Base-by-base conservation (phyloP, 2,888 invertebrate species). In the Sthenelais limicola region DNA sequence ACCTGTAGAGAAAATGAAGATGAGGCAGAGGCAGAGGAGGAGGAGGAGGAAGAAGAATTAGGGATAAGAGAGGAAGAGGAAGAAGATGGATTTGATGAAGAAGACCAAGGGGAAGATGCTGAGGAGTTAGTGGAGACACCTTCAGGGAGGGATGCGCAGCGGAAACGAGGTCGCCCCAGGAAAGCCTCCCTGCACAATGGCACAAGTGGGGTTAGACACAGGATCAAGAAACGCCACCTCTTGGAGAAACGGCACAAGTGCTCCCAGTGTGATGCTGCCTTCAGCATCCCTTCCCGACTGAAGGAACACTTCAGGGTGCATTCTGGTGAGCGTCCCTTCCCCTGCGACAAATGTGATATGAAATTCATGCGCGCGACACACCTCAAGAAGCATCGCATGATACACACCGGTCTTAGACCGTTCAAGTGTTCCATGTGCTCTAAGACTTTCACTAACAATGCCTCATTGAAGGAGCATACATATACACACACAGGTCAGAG, bases 401-500 rank as follows among this genome's bases (percentile, higher is more conserved):
- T 38, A 18, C 71, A 71, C 48, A 9, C 47, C 0, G 58, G 48
- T 3, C 26, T 56, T 56, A 51, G 43, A 30, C 56, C 56, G 18
- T 71, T 28, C 32, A 43, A 47, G 30, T 71, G 71, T 21, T 38
- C 18, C 1, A 28, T 32, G 32, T 71, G 71, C 32, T 1, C 24
- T 9, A 58, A 54, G 58, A 47, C 43, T 5, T 71, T 71, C 48
- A 28, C 43, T 3, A 54, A 58, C 21, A 71, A 58, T 12, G 32
- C 47, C 4, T 47, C 32, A 0, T 58, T 71, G 24, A 47, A 26
- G 32, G 47, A 47, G 0, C 71, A 71, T 32, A 47, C 9, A n/a
- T 30, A 56, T 47, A 58, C 47, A 24, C 71, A 71, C 48, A 71
- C 58, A n/a, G 71, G 71, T 3, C 47, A 58, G 4, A 38, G 58